phyloP scores from a whole-genome alignment of 2,113 vertebrate genomes.

The Mixornis gularis region DNA sequence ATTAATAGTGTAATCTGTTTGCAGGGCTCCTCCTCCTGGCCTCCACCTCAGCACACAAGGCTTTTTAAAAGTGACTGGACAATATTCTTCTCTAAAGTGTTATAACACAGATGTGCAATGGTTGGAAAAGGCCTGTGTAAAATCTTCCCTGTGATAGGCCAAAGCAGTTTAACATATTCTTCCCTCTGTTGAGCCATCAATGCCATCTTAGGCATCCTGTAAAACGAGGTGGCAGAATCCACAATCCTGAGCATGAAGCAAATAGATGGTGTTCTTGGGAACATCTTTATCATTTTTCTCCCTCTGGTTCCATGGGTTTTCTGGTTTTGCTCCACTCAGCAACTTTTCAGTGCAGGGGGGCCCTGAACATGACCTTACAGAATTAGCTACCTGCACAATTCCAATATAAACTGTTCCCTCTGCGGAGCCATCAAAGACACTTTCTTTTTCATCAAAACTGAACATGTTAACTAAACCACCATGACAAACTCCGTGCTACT shows the following conservation, averaged over 20 bases:
- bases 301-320: not conserved
- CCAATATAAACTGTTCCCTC: not conserved
- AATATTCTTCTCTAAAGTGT: not conserved
- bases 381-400: constrained; percentile 32
- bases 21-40: not conserved
- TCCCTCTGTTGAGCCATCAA: not conserved
- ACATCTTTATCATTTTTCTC: not conserved
- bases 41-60: not conserved
- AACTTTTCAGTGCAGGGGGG: not conserved
- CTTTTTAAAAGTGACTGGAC: not conserved
- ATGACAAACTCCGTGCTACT: constrained; percentile 19
- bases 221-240: not conserved
- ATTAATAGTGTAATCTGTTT: not conserved
- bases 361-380: not conserved
- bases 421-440: not conserved
- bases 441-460: constrained; percentile 37
- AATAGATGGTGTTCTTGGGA: not conserved
- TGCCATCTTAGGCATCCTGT: not conserved
- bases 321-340: not conserved
- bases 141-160: not conserved
- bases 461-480: constrained; percentile 56
- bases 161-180: not conserved
- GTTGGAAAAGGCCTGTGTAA: not conserved
- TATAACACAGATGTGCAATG: not conserved
- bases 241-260: not conserved